Percentiles rank a stretch among this genome's conserved stretches.
Conservation (phyloP, 2,888 invertebrate genomes). For the Tupiocoris notatus region DNA sequence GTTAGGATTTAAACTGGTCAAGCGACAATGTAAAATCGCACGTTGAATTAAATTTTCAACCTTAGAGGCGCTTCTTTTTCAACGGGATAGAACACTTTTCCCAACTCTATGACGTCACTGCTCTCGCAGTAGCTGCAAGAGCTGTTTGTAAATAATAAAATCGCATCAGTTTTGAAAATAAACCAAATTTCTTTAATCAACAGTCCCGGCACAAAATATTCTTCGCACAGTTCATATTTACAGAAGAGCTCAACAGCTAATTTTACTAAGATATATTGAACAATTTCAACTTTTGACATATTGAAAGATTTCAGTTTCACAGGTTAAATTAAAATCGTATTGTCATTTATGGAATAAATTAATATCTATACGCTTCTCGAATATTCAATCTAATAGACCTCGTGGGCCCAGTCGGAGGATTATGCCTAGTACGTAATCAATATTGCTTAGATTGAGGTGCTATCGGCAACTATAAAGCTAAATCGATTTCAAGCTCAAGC, state of each 20-base stretch:
- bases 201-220: slow-evolving; percentile 33
- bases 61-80: background rate
- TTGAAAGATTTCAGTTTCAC: background rate
- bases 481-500: background rate
- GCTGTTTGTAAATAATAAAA: no score
- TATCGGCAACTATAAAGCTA: background rate
- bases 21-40: background rate
- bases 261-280: background rate
- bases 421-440: no score
- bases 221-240: slow-evolving; percentile 18
- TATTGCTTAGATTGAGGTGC: background rate
- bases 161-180: slow-evolving; percentile 23
- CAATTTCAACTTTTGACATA: no score
- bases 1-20: no score
- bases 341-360: background rate
- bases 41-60: background rate
- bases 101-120: no score
- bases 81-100: no score
- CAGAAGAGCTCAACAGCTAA: background rate
- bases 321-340: background rate
- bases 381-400: no score
- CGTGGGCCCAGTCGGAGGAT: no score
- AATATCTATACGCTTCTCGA: no score
- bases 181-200: slow-evolving; percentile 22
- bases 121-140: no score